Evolutionary conservation across 2,797 vertebrate genomes (phyloP).

Genomic region (Phylloscopus collybita): DNA sequence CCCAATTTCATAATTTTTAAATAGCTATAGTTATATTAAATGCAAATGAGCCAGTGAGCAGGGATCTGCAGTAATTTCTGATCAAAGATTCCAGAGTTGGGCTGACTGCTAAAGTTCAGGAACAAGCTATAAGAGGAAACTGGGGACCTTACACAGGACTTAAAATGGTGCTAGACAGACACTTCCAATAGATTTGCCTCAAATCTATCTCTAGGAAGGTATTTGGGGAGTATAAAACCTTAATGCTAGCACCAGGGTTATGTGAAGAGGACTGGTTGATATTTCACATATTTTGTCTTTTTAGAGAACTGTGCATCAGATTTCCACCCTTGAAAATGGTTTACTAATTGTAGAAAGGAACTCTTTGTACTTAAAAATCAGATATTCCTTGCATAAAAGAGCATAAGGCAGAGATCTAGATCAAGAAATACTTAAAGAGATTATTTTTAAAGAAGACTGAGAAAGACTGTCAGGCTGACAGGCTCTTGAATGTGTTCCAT

Average conservation of each 20-base stretch:
- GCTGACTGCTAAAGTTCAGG: neutral
- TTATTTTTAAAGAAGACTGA: slow-evolving; percentile 60
- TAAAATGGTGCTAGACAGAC: neutral
- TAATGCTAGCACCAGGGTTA: neutral
- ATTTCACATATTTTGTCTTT: slow-evolving; percentile 9
- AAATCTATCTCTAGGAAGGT: neutral
- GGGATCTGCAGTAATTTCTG: neutral
- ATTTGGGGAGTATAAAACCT: neutral
- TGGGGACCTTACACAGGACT: neutral
- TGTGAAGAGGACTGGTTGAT: neutral
- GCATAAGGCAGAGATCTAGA: slow-evolving; percentile 58
- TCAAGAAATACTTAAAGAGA: slow-evolving; percentile 46
- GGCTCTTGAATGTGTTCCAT: slow-evolving; percentile 27
- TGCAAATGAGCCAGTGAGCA: neutral
- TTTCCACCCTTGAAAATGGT: neutral
- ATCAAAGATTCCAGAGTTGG: neutral
- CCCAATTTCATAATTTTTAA: slow-evolving; percentile 4
- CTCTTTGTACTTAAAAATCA: slow-evolving; percentile 30
- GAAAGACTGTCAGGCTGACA: slow-evolving; percentile 53
- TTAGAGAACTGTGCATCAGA: neutral
- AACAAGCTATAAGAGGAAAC: neutral
- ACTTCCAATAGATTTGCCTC: neutral
- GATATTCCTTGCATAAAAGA: slow-evolving; percentile 1
- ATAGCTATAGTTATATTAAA: neutral
- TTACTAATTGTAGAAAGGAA: slow-evolving; percentile 54